Percentiles rank a stretch among this genome's conserved stretches.
These are phyloP conservation scores for Rhinella marina DNA, from an alignment of 2,797 vertebrate genomes.

Conservation along the genomic window DNA sequence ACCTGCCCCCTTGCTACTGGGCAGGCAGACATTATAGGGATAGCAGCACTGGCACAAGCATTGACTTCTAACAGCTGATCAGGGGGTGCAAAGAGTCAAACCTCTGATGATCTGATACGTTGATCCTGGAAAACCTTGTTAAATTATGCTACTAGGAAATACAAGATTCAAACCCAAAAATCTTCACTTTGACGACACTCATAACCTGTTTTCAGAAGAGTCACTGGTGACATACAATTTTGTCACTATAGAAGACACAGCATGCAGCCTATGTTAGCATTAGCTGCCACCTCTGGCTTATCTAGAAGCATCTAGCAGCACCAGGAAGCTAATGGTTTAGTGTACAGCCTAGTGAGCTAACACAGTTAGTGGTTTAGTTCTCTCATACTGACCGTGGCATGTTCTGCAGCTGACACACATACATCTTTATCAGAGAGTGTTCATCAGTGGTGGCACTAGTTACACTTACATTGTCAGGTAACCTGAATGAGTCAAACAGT, in stretches of 20 bases:
- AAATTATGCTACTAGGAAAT: background rate
- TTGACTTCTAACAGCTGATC: too few species aligned
- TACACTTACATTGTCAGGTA: slow-evolving; percentile 73
- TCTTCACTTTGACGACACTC: background rate
- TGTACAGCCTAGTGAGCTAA: slow-evolving; percentile 65
- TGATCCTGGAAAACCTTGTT: too few species aligned
- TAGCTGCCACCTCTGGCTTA: background rate
- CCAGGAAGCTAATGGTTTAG: slow-evolving; percentile 64
- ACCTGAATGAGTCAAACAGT: slow-evolving; percentile 76
- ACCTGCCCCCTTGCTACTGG: too few species aligned
- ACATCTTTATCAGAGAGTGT: slow-evolving; percentile 78
- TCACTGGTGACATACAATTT: background rate
- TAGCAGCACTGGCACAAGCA: too few species aligned
- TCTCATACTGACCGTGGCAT: slow-evolving; percentile 75
- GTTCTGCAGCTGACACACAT: slow-evolving; percentile 76
- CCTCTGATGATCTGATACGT: too few species aligned
- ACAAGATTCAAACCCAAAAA: background rate
- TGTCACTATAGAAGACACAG: background rate
- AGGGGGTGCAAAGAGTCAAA: too few species aligned
- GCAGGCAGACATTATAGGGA: too few species aligned
- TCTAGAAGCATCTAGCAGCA: slow-evolving; percentile 61
- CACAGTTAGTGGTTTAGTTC: slow-evolving; percentile 68
- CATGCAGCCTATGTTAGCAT: background rate
- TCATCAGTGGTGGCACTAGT: slow-evolving; percentile 76
- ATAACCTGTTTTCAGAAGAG: background rate